phyloP scores from a whole-genome alignment of 2,797 vertebrate genomes.

The Melanotaenia maccullochi region DNA sequence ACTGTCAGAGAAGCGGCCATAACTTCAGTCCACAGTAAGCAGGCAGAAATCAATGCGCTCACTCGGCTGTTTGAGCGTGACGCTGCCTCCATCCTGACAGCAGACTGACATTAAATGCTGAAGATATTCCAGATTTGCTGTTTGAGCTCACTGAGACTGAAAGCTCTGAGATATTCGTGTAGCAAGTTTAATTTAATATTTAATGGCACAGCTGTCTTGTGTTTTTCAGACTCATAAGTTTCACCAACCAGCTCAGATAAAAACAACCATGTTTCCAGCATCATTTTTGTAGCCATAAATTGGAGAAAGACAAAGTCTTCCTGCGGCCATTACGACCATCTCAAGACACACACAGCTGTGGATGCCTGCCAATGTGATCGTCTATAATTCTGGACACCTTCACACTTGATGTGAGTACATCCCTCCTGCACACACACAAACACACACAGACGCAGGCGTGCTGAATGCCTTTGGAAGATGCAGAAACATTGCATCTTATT shows the following conservation, averaged over 20 bases:
- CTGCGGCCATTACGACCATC: not conserved
- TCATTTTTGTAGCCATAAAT: slow-evolving; percentile 15
- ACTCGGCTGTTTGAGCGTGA: not conserved
- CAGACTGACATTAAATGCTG: slow-evolving; percentile 7
- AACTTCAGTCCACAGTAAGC: not conserved
- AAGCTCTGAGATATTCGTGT: slow-evolving; percentile 10
- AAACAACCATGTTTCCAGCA: not conserved
- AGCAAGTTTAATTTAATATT: slow-evolving; percentile 16
- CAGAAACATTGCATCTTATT: slow-evolving; percentile 3
- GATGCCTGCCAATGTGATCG: not conserved
- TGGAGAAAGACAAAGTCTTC: slow-evolving; percentile 1
- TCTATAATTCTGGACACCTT: slow-evolving; percentile 22
- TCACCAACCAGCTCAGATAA: not conserved
- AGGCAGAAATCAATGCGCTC: not conserved
- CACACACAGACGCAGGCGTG: slow-evolving; percentile 1
- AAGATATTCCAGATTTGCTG: not conserved
- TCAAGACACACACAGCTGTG: not conserved
- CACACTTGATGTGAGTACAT: slow-evolving; percentile 9
- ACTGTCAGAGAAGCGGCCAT: not conserved
- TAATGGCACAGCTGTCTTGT: slow-evolving; percentile 11
- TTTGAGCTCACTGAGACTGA: not conserved
- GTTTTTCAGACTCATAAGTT: not conserved
- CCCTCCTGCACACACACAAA: not conserved
- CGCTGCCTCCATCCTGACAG: not conserved
- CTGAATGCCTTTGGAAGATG: not conserved